Evolutionary conservation across 2,797 vertebrate species (phyloP).

Genomic region (Myotis planiceps): DNA sequence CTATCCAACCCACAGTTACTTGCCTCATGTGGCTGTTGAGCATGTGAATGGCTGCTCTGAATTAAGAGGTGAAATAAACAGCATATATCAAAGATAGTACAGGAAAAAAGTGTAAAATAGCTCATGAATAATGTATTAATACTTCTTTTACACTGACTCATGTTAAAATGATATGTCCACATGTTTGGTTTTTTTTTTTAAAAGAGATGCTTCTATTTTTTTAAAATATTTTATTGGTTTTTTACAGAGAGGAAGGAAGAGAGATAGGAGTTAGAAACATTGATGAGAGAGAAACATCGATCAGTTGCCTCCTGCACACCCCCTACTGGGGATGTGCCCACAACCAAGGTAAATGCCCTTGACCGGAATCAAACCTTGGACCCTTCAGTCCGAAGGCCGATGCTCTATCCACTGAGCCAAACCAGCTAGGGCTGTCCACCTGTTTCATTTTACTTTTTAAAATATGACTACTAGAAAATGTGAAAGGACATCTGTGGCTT

Average conservation of each 20-base stretch:
- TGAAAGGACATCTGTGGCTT: background rate
- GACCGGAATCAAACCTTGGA: too few species aligned
- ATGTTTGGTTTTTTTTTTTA: background rate
- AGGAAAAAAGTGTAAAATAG: background rate
- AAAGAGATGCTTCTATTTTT: background rate
- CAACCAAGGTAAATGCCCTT: too few species aligned
- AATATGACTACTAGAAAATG: background rate
- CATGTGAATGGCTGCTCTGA: background rate
- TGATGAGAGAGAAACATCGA: too few species aligned
- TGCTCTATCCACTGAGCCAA: too few species aligned
- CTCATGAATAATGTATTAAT: background rate
- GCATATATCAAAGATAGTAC: background rate
- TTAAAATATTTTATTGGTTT: background rate
- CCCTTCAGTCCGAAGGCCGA: too few species aligned
- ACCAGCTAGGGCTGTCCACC: background rate
- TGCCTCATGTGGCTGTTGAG: background rate
- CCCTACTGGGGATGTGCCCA: too few species aligned
- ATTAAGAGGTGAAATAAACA: background rate
- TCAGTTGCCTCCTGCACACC: too few species aligned
- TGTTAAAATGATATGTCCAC: background rate
- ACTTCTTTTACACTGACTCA: background rate
- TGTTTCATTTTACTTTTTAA: conserved; percentile 32
- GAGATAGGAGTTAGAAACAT: too few species aligned
- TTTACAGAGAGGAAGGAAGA: too few species aligned
- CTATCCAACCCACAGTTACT: background rate